Conservation (phyloP, 1,140 invertebrate species). For the Chrysomallon squamiferum region DNA sequence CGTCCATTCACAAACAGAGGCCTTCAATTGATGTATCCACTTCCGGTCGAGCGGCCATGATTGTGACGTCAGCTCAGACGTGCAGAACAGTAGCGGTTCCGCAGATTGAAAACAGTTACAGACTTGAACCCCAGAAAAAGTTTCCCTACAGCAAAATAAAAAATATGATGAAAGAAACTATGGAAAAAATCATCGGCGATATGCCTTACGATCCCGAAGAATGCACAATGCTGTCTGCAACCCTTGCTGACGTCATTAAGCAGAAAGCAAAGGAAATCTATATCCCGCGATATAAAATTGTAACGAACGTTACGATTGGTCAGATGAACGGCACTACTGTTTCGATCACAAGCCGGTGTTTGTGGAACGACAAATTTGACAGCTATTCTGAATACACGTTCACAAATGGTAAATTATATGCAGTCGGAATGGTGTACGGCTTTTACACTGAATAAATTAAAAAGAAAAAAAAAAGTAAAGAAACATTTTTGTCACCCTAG, state of each 20-base stretch:
- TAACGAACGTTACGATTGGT: constrained; percentile 34
- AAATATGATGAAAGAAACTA: constrained; percentile 19
- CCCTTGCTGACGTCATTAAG: constrained; percentile 34
- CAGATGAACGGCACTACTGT: constrained; percentile 28
- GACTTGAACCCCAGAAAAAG: constrained; percentile 23
- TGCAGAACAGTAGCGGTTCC: constrained; percentile 3
- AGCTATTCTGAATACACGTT: constrained; percentile 39
- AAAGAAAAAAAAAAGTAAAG: too few species aligned
- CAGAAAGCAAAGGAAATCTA: constrained; percentile 29
- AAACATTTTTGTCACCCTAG: too few species aligned
- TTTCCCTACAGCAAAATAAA: constrained; percentile 9
- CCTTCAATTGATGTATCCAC: background rate
- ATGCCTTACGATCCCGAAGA: constrained; percentile 24
- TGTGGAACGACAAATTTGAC: constrained; percentile 43
- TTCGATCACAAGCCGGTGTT: constrained; percentile 37
- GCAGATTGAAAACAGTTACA: constrained; percentile 31
- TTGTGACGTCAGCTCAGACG: background rate
- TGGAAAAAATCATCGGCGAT: constrained; percentile 20
- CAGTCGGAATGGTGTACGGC: constrained; percentile 38
- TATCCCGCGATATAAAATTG: constrained; percentile 39
- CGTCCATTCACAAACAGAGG: background rate
- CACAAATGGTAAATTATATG: constrained; percentile 34
- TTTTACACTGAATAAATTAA: constrained; percentile 40
- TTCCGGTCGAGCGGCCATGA: background rate
- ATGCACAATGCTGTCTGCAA: constrained; percentile 18